phyloP scores from a whole-genome alignment of 2,113 vertebrate genomes.

The Plecturocebus donacophilus region DNA sequence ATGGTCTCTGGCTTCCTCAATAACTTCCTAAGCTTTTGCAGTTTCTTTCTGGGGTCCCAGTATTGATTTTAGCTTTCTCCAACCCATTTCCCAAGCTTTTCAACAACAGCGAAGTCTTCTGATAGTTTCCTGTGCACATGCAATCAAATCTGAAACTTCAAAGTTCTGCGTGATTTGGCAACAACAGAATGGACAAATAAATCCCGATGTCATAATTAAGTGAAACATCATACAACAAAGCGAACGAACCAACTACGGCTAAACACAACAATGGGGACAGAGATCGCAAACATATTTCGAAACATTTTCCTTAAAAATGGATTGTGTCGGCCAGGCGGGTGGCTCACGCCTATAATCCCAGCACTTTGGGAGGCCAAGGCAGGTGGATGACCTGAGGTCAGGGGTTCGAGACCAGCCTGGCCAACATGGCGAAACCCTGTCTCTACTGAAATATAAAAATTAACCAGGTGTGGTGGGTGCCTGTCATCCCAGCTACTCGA shows the following conservation, averaged over 20 bases:
- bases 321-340: background rate
- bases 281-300: background rate
- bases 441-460: background rate
- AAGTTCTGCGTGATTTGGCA: background rate
- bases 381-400: background rate
- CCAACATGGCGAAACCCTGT: background rate
- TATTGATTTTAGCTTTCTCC: background rate
- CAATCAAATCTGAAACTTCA: background rate
- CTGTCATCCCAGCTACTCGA: background rate
- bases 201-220: accelerated
- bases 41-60: background rate
- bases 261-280: accelerated
- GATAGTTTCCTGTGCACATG: accelerated
- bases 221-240: accelerated
- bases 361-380: background rate
- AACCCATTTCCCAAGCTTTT: background rate
- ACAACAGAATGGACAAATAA: too few species aligned
- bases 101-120: background rate
- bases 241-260: accelerated
- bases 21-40: accelerated
- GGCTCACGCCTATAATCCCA: background rate
- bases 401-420: background rate
- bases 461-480: background rate
- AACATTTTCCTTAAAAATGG: background rate
- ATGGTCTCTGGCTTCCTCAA: accelerated